Percentiles rank a stretch among this genome's conserved stretches.
Conservation (phyloP, 2,888 invertebrate genomes). For the Thumatha senex region DNA sequence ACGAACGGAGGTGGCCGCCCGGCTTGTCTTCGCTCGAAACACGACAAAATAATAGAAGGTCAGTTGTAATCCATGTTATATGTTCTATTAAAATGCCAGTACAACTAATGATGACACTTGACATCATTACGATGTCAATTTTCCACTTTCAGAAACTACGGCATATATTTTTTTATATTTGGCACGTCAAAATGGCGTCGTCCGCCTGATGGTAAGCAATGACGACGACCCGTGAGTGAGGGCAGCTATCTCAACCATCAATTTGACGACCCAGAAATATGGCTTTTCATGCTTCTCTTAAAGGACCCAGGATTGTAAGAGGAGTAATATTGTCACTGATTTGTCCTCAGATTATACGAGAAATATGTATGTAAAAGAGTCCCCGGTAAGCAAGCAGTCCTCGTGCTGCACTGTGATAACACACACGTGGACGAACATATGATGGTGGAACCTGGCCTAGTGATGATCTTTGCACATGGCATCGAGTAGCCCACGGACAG, state of each 20-base stretch:
- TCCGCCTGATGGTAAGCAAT: too few species aligned
- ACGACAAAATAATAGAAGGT: conserved; percentile 95
- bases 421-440: conserved; percentile 97
- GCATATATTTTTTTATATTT: too few species aligned
- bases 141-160: too few species aligned
- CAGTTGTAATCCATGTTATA: too few species aligned
- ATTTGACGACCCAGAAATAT: too few species aligned
- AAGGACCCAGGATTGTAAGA: too few species aligned
- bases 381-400: conserved; percentile 97
- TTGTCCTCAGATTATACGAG: conserved; percentile 87
- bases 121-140: too few species aligned
- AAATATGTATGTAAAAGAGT: conserved; percentile 97
- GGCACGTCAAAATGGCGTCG: too few species aligned
- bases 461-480: conserved; percentile 99
- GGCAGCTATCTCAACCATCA: too few species aligned
- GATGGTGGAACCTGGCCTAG: conserved; percentile 97
- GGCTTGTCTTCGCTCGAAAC: conserved; percentile 96
- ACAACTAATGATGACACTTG: not conserved
- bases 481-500: conserved; percentile 85
- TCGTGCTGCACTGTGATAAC: conserved; percentile 97
- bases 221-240: too few species aligned
- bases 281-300: too few species aligned
- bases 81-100: not conserved
- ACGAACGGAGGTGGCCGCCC: conserved; percentile 97
- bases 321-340: not conserved